A percentile compares a stretch with the other conserved stretches of the same genome.
Evolutionary conservation across 2,113 vertebrate genomes (phyloP).

Genomic region (Crotalus helleri): DNA sequence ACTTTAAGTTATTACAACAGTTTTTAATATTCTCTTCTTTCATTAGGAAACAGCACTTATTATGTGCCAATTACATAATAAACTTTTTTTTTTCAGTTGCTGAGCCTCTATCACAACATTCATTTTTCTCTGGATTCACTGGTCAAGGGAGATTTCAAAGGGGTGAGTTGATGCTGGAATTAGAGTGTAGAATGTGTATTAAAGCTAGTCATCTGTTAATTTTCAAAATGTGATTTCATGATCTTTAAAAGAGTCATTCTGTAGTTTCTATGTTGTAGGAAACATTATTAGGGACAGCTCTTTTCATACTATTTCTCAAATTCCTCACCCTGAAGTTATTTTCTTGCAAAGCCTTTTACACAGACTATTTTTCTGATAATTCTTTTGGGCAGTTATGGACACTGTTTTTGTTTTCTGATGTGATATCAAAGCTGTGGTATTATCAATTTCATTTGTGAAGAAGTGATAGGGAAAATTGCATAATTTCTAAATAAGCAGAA

Average conservation of each 20-base stretch:
- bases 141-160: slow-evolving; percentile 73
- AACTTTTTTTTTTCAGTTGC: slow-evolving; percentile 56
- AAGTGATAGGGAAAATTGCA: background rate
- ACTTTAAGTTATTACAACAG: background rate
- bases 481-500: background rate
- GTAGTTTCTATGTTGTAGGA: background rate
- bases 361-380: background rate
- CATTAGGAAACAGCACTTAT: background rate
- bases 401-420: background rate
- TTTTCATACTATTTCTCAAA: background rate
- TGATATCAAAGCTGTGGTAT: background rate
- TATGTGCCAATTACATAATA: background rate
- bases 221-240: background rate
- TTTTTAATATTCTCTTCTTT: background rate
- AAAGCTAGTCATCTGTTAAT: background rate
- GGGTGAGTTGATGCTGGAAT: slow-evolving; percentile 58
- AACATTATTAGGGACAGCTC: background rate
- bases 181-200: background rate
- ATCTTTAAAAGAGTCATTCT: background rate
- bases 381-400: background rate
- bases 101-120: slow-evolving; percentile 73
- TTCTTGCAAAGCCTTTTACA: background rate
- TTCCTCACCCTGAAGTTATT: background rate
- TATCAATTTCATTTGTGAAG: background rate
- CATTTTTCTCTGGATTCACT: slow-evolving; percentile 70